Percentiles rank a stretch among this genome's conserved stretches.
phyloP scores from a whole-genome alignment of 2,888 invertebrate genomes.

The Zhengitettix transpicula region DNA sequence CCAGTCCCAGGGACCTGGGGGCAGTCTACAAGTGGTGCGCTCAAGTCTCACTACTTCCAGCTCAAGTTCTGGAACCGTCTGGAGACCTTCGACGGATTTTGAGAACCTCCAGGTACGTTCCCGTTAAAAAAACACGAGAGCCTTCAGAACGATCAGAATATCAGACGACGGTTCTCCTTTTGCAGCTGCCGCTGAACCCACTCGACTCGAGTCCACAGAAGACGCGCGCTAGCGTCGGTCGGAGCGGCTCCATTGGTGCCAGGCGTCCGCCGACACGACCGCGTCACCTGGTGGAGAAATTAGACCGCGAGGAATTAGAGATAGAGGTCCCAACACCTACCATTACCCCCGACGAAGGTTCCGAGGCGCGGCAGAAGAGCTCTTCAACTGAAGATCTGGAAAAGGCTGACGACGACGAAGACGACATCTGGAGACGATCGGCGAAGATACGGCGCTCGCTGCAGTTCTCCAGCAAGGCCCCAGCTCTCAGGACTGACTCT shows the following conservation, averaged over 20 bases:
- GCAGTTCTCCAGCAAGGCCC: conserved; percentile 34
- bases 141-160: not conserved
- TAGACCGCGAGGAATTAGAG: conserved; percentile 1
- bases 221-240: conserved; percentile 31
- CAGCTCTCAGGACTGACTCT: not conserved
- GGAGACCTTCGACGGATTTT: conserved; percentile 5
- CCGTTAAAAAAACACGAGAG: not conserved
- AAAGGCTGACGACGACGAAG: not conserved
- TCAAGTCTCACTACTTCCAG: conserved; percentile 27
- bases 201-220: conserved; percentile 33
- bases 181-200: conserved; percentile 30
- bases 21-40: conserved; percentile 53
- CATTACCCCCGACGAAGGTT: not conserved
- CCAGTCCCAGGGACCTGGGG: conserved; percentile 44
- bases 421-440: not conserved
- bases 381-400: conserved; percentile 32
- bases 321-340: not conserved
- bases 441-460: conserved; percentile 41
- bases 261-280: conserved; percentile 33
- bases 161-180: not conserved
- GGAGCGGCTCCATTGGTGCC: conserved; percentile 29
- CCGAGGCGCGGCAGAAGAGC: conserved; percentile 22
- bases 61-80: not conserved
- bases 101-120: conserved; percentile 10
- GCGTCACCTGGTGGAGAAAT: conserved; percentile 14